Evolutionary conservation across 1,140 invertebrate species (phyloP).

Genomic region (Apis mellifera): Amel_HAv3.1 CM009939.2:9731501-9732000

Average conservation of each 20-base stretch:
- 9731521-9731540: neutral
- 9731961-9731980: neutral
- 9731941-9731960: neutral
- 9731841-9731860: neutral
- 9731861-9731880: neutral
- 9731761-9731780: neutral
- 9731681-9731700: conserved; percentile 9
- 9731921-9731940: neutral
- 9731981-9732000: neutral
- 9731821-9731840: neutral
- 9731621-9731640: conserved; percentile 13
- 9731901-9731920: too few relatives aligned
- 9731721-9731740: conserved; percentile 1
- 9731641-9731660: neutral
- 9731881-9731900: neutral
- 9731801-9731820: neutral
- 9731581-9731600: neutral
- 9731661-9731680: conserved; percentile 2
- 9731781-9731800: neutral
- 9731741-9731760: neutral
- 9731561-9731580: neutral
- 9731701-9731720: neutral
- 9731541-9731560: too few relatives aligned
- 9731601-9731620: neutral
- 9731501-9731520: neutral